Conservation (phyloP, 64 coral and sea anemone genomes). For the Cladopsammia gracilis region DNA sequence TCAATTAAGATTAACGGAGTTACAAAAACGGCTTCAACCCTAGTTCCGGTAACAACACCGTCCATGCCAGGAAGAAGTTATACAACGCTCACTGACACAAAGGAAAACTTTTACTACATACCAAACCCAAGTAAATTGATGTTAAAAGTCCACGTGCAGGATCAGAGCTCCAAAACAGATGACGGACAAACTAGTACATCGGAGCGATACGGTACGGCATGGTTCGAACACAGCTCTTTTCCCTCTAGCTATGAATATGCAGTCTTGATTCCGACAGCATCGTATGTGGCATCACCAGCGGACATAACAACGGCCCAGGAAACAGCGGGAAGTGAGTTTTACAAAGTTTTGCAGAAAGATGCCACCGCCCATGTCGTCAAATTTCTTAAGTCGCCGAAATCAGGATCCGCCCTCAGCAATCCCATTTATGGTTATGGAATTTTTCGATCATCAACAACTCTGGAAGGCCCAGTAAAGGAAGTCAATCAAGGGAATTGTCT, state of each 20-base stretch:
- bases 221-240: conserved; percentile 27
- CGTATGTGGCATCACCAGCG: not conserved
- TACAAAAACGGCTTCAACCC: not conserved
- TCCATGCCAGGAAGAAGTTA: too few species aligned
- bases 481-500: not conserved
- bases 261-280: conserved; percentile 21
- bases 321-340: not conserved
- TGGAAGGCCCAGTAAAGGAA: not conserved
- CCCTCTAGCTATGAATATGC: not conserved
- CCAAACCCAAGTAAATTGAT: not conserved
- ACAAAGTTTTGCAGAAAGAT: conserved; percentile 1
- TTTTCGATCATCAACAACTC: not conserved
- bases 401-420: not conserved
- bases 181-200: not conserved
- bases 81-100: conserved; percentile 1
- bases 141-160: not conserved
- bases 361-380: not conserved
- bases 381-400: conserved; percentile 18
- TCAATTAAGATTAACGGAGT: conserved; percentile 1
- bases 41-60: not conserved
- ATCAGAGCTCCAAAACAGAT: not conserved
- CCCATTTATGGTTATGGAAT: not conserved
- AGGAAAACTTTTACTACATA: conserved; percentile 65
- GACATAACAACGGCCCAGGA: conserved; percentile 20
- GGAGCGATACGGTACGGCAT: conserved; percentile 16